Conservation (phyloP, 2,113 vertebrate genomes). For the Turdus rufiventris region DNA sequence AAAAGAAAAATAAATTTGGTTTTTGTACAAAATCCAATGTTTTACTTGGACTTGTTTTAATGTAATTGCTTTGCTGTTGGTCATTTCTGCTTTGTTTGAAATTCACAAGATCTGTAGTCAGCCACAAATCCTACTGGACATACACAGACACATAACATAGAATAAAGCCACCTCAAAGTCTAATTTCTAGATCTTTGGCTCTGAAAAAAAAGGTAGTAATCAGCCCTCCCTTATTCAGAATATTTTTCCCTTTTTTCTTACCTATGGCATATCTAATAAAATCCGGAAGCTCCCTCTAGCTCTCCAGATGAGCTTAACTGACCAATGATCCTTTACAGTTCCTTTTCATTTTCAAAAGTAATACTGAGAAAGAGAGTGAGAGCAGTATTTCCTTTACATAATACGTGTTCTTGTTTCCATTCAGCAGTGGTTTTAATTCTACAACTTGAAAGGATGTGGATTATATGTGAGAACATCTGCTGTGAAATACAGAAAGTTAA, state of each 20-base stretch:
- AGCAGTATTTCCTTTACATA: constrained; percentile 51
- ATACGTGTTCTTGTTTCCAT: constrained; percentile 40
- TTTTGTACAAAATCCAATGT: constrained; percentile 27
- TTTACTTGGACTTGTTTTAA: constrained; percentile 27
- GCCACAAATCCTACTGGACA: neutral
- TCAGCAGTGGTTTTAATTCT: constrained; percentile 52
- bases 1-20: neutral
- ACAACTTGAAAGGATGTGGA: constrained; percentile 55
- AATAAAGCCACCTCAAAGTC: neutral
- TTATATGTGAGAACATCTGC: constrained; percentile 67
- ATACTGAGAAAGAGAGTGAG: neutral
- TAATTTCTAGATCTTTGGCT: neutral
- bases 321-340: constrained; percentile 63
- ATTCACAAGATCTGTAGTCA: constrained; percentile 9
- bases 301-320: constrained; percentile 68
- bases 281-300: constrained; percentile 69
- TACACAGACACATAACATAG: neutral
- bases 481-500: constrained; percentile 56
- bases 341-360: constrained; percentile 55
- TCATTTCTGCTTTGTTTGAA: constrained; percentile 8
- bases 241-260: neutral
- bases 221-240: neutral
- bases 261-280: constrained; percentile 56
- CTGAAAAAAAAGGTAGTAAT: neutral
- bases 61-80: constrained; percentile 20